phyloP scores from a whole-genome alignment of 2,113 vertebrate genomes.

The Stegostoma tigrinum region DNA sequence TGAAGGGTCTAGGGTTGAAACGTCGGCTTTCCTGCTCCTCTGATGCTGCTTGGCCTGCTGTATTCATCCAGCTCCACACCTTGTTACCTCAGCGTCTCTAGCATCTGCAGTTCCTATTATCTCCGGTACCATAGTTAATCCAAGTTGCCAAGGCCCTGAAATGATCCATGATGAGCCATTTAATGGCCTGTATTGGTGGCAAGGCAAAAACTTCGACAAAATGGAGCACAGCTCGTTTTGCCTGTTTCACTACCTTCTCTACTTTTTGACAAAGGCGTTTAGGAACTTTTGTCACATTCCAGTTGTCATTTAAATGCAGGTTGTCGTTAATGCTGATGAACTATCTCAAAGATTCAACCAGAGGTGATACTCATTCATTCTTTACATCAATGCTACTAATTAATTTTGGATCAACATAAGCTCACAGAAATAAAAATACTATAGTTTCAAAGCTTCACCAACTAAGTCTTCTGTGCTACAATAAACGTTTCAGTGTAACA shows the following conservation, averaged over 20 bases:
- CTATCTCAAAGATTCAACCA: not conserved
- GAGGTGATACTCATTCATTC: not conserved
- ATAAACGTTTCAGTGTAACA: not conserved
- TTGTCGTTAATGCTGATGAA: not conserved
- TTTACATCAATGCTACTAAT: conserved; percentile 12
- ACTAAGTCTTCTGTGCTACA: not conserved
- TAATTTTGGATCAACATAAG: conserved; percentile 6
- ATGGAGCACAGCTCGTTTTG: not conserved
- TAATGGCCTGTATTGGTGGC: too few species aligned
- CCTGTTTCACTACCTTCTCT: not conserved
- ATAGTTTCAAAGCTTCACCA: not conserved
- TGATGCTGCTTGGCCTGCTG: too few species aligned
- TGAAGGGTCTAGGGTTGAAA: too few species aligned
- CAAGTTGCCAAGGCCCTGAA: too few species aligned
- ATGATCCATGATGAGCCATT: too few species aligned
- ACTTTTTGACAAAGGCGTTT: not conserved
- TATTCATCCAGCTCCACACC: too few species aligned
- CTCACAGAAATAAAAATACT: not conserved
- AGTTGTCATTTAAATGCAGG: not conserved
- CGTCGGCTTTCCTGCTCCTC: too few species aligned
- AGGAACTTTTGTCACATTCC: not conserved
- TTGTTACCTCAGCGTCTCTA: too few species aligned
- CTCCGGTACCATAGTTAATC: too few species aligned
- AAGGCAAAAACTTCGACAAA: too few species aligned
- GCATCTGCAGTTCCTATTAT: too few species aligned